Percentiles rank a stretch among this genome's conserved stretches.
Evolutionary conservation across 2,888 invertebrate species (phyloP).

Genomic region (Rhamnusium bicolor): DNA sequence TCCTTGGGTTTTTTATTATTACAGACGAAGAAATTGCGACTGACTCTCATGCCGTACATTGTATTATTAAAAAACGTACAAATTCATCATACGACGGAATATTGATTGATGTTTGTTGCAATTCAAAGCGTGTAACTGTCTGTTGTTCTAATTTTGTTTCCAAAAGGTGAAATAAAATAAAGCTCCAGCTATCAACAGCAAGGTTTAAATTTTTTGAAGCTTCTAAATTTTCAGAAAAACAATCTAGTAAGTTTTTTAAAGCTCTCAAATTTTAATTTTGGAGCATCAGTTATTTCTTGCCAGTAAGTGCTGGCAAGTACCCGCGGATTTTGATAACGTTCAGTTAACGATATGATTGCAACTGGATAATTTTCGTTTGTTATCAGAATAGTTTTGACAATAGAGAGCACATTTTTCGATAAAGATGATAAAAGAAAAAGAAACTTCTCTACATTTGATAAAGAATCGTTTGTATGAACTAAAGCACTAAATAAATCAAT

Average conservation of each 20-base stretch:
- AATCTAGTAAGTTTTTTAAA: constrained; percentile 12
- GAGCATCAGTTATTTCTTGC: neutral
- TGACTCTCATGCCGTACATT: neutral
- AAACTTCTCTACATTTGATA: too few species aligned
- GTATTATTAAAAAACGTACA: neutral
- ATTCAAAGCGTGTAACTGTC: constrained; percentile 6
- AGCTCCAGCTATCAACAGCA: constrained; percentile 16
- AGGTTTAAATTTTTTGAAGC: constrained; percentile 18
- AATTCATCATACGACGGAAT: neutral
- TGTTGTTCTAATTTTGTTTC: constrained; percentile 2
- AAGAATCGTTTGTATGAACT: too few species aligned
- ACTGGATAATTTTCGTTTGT: neutral
- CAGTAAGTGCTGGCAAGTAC: neutral
- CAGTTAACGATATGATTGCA: neutral
- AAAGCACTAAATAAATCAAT: too few species aligned
- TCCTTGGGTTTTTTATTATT: neutral
- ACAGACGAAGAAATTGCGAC: neutral
- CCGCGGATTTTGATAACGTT: neutral
- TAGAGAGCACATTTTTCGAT: neutral
- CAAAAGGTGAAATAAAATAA: constrained; percentile 11
- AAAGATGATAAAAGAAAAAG: too few species aligned
- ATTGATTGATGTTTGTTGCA: neutral
- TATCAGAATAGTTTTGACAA: neutral
- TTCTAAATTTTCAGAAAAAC: constrained; percentile 13
- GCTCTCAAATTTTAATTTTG: neutral